Base-by-base conservation (phyloP, 2,797 vertebrate genomes). In the Eurystomus glaucurus region DNA sequence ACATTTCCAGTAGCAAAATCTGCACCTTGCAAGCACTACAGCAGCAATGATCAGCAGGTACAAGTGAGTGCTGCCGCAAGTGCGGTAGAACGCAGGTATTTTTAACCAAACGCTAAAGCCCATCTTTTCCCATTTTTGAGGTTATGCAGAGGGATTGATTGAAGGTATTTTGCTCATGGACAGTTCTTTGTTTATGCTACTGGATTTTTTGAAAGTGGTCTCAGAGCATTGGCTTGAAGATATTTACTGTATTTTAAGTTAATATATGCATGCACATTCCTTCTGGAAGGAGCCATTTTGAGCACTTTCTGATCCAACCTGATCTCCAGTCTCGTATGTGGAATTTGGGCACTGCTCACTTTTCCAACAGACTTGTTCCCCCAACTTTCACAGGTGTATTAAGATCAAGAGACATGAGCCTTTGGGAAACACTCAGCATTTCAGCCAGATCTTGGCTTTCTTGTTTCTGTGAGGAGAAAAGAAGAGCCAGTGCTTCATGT, bases 31-130 rank as follows among this genome's bases (percentile, higher is more conserved):
- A 60, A n/a, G 48, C 16, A 3, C 80, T 48, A 8, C 61, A 65
- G 62, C 81, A 82, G 58, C 19, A 37, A 2, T 5, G 51, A 39
- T 23, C 4, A 83, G 58, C 60, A 54, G 62, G 17, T 46, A 14
- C 17, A 48, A 41, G 43, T 21, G 57, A 45, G 21, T 8, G 18
- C 48, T 74, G 39, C 62, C 58, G 19, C 16, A 4, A 37, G 52
- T 22, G 45, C 50, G 48, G 58, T 58, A 85, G 45, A 57, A 43
- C 0, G 0, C 8, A 7, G 20, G 1, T 1, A 2, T 6, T 6
- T 37, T 76, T n/a, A 76, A 64, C 28, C 31, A 33, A 51, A 16
- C 3, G 0, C 14, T 28, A 51, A 76, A 85, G 39, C 11, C 50
- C 17, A 23, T 43, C 18, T 85, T 76, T 15, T 28, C n/a, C 55